These are phyloP conservation scores for Hippocampus mohnikei DNA, from an alignment of 2,113 vertebrate genomes.

Conservation along the genomic window DNA sequence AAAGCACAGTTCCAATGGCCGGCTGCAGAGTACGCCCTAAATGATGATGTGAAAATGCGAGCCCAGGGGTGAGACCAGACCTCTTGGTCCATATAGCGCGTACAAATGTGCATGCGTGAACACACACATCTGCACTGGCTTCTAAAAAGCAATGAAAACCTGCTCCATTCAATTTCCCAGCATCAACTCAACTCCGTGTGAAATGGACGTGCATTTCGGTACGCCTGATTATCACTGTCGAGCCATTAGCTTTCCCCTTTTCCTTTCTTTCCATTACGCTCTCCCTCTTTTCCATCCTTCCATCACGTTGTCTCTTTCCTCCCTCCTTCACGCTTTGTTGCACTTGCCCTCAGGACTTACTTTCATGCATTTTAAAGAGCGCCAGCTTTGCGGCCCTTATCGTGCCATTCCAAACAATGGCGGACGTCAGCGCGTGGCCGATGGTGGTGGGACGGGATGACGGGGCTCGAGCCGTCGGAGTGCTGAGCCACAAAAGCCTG, in stretches of 20 bases:
- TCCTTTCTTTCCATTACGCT: neutral
- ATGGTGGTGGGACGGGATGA: conserved; percentile 30
- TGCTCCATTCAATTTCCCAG: conserved; percentile 35
- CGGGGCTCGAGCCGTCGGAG: neutral
- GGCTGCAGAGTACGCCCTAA: neutral
- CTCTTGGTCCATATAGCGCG: neutral
- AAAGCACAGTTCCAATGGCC: neutral
- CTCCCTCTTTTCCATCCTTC: conserved; percentile 17
- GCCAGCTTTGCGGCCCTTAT: conserved; percentile 42
- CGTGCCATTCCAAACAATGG: conserved; percentile 41
- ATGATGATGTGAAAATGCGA: neutral
- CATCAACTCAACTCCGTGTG: conserved; percentile 38
- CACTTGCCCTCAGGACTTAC: conserved; percentile 57
- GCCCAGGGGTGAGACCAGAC: neutral
- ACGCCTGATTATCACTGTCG: conserved; percentile 61
- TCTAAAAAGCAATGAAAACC: conserved; percentile 24
- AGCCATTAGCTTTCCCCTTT: conserved; percentile 46
- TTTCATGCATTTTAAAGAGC: conserved; percentile 64
- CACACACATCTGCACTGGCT: conserved; percentile 15
- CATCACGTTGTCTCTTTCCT: conserved; percentile 40
- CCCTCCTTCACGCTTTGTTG: conserved; percentile 67
- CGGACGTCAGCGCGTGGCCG: conserved; percentile 32
- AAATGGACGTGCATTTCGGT: conserved; percentile 54
- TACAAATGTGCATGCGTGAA: neutral
- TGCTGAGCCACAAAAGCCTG: neutral